Conservation (phyloP, 2,113 vertebrate genomes). For the Daboia siamensis region DNA sequence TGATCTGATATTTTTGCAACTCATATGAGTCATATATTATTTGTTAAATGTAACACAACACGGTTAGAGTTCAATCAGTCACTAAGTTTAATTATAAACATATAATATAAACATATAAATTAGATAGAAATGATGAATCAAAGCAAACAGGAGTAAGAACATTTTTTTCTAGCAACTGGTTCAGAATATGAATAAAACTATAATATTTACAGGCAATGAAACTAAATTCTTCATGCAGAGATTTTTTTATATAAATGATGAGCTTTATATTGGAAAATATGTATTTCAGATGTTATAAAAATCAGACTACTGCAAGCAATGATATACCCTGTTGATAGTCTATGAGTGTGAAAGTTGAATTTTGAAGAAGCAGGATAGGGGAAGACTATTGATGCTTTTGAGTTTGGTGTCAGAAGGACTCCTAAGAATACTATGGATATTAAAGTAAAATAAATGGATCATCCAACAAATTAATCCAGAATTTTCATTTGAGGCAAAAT, state of each 20-base stretch:
- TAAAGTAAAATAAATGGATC: neutral
- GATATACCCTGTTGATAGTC: neutral
- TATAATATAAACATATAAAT: neutral
- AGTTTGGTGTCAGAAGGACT: neutral
- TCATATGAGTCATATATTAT: neutral
- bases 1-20: neutral
- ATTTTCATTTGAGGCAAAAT: neutral
- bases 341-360: neutral
- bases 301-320: neutral
- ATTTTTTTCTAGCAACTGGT: neutral
- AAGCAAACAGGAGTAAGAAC: neutral
- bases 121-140: neutral
- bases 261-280: fast-evolving
- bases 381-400: neutral
- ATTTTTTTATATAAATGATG: neutral
- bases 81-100: neutral
- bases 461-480: neutral
- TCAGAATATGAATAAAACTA: neutral
- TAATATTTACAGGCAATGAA: neutral
- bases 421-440: neutral
- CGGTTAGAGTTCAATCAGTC: neutral
- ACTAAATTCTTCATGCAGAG: neutral
- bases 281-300: neutral
- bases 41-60: neutral
- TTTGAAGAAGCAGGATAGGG: neutral